Conservation (phyloP, 2,888 invertebrate species). For the Oeneis ivallda region DNA sequence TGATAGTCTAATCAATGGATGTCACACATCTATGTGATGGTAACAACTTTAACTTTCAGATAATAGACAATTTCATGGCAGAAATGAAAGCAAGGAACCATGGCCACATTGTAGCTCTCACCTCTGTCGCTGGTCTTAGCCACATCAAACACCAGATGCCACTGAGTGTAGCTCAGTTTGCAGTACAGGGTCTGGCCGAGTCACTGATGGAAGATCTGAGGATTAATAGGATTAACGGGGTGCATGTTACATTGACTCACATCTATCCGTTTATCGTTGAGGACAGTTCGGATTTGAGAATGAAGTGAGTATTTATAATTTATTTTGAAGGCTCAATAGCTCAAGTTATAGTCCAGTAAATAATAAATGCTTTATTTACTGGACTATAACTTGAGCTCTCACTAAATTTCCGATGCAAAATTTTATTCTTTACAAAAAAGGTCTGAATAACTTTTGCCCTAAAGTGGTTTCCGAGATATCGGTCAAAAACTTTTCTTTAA, state of each 20-base stretch:
- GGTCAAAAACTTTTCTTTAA: too few species aligned
- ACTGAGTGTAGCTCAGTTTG: slow-evolving; percentile 84
- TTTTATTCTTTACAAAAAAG: too few species aligned
- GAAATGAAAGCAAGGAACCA: slow-evolving; percentile 81
- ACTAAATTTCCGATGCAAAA: too few species aligned
- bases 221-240: slow-evolving; percentile 77
- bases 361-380: too few species aligned
- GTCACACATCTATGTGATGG: too few species aligned
- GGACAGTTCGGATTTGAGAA: slow-evolving; percentile 77
- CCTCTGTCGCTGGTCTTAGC: slow-evolving; percentile 84
- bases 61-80: slow-evolving; percentile 82
- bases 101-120: slow-evolving; percentile 83
- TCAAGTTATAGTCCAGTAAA: too few species aligned
- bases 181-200: slow-evolving; percentile 84
- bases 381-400: too few species aligned
- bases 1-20: too few species aligned
- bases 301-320: slow-evolving; percentile 63
- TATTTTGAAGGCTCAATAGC: too few species aligned
- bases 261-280: slow-evolving; percentile 84
- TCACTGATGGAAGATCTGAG: slow-evolving; percentile 83
- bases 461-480: too few species aligned
- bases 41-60: slow-evolving; percentile 58
- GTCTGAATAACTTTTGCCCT: too few species aligned
- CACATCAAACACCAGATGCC: slow-evolving; percentile 82
- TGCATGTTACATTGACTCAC: slow-evolving; percentile 82